A percentile compares a stretch with the other conserved stretches of the same genome.
Evolutionary conservation across 2,888 invertebrate species (phyloP).

Genomic region (Limnephilus marmoratus): DNA sequence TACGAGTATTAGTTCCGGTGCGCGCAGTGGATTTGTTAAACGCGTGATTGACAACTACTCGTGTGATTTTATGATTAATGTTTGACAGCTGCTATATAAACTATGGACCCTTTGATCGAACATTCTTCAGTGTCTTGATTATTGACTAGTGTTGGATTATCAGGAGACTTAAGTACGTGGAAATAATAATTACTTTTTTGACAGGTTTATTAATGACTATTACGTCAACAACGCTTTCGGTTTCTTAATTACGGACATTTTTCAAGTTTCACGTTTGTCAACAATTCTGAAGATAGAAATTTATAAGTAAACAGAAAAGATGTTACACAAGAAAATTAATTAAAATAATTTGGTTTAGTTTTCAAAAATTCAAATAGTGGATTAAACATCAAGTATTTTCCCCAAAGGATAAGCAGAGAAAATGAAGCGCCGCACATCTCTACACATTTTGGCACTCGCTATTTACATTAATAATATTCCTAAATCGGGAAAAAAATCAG

Average conservation of each 20-base stretch:
- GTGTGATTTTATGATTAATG: neutral
- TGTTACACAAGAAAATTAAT: neutral
- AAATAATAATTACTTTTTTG: neutral
- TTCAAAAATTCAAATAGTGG: neutral
- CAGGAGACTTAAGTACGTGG: neutral
- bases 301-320: neutral
- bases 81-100: neutral
- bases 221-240: too few species aligned
- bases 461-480: too few species aligned
- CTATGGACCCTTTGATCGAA: neutral
- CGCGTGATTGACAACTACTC: neutral
- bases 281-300: neutral
- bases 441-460: too few species aligned
- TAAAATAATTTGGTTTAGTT: too few species aligned
- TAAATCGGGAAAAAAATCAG: too few species aligned
- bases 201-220: too few species aligned
- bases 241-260: neutral
- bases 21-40: neutral
- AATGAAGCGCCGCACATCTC: too few species aligned
- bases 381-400: too few species aligned
- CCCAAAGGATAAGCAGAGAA: too few species aligned
- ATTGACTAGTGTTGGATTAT: neutral
- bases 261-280: neutral
- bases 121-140: neutral
- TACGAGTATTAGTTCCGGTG: neutral